Percentiles rank a stretch among this genome's conserved stretches.
phyloP scores from a whole-genome alignment of 2,888 invertebrate genomes.

The Volucella inflata region DNA sequence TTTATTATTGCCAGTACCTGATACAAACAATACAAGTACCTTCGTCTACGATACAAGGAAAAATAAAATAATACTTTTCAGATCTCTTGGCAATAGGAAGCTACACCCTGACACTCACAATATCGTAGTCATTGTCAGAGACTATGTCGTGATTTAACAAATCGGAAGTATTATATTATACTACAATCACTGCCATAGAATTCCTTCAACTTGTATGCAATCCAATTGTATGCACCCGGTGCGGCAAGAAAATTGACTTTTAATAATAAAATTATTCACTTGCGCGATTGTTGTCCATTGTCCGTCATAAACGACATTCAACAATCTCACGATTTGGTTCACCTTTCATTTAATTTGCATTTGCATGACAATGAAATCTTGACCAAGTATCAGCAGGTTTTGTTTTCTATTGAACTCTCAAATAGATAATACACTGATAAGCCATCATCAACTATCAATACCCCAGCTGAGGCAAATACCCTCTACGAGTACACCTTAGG shows the following conservation, averaged over 20 bases:
- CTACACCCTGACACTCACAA: conserved; percentile 40
- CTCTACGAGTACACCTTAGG: conserved; percentile 33
- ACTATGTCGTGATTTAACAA: conserved; percentile 50
- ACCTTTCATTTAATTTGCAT: conserved; percentile 75
- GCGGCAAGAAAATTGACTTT: conserved; percentile 51
- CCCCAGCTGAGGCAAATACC: conserved; percentile 23
- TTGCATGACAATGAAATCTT: conserved; percentile 69
- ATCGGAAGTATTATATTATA: conserved; percentile 65
- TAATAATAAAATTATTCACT: conserved; percentile 53
- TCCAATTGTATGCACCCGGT: conserved; percentile 25
- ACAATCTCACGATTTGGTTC: conserved; percentile 71
- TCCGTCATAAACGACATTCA: conserved; percentile 65
- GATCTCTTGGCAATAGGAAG: conserved; percentile 54
- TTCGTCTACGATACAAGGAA: conserved; percentile 12
- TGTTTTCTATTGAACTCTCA: conserved; percentile 57
- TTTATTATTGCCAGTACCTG: not conserved
- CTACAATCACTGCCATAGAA: conserved; percentile 22
- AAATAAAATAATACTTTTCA: conserved; percentile 27
- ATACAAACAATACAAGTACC: conserved; percentile 1
- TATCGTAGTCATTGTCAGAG: conserved; percentile 5
- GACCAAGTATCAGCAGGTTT: conserved; percentile 58
- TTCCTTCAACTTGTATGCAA: not conserved
- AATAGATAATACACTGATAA: conserved; percentile 64
- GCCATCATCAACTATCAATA: conserved; percentile 41
- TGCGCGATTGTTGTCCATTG: conserved; percentile 40